Evolutionary conservation across 2,797 vertebrate species (phyloP).

Genomic region (Pangasius larnaudii): DNA sequence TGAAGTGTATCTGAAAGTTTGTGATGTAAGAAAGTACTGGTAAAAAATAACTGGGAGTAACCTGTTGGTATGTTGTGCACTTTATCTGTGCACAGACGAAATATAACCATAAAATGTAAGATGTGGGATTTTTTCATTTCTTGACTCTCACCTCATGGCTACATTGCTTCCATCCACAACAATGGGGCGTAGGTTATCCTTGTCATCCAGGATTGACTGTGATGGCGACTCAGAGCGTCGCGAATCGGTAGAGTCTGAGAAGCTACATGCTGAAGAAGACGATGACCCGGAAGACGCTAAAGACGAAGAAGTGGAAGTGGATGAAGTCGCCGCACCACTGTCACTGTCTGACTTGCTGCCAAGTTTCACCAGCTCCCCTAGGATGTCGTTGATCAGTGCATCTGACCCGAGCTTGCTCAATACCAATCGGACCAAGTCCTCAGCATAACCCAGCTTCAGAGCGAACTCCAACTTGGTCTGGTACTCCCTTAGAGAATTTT

Average conservation of each 20-base stretch:
- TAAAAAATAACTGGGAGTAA: background rate
- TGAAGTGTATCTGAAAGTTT: background rate
- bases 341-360: conserved; percentile 89
- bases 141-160: conserved; percentile 90
- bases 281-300: conserved; percentile 67
- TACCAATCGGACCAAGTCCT: conserved; percentile 92
- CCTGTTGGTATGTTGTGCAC: background rate
- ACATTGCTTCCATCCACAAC: conserved; percentile 97
- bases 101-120: background rate
- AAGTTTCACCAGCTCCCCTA: conserved; percentile 96
- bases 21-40: background rate
- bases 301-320: conserved; percentile 52
- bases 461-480: conserved; percentile 95
- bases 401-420: conserved; percentile 90
- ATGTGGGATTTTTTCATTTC: background rate
- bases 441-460: conserved; percentile 93
- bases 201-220: conserved; percentile 82
- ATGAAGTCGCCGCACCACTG: conserved; percentile 53
- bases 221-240: conserved; percentile 81
- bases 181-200: conserved; percentile 89
- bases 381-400: conserved; percentile 94
- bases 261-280: conserved; percentile 74
- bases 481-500: conserved; percentile 81
- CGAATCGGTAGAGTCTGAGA: conserved; percentile 79
- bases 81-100: background rate